phyloP scores from a whole-genome alignment of 2,797 vertebrate species.

The Anableps anableps region DNA sequence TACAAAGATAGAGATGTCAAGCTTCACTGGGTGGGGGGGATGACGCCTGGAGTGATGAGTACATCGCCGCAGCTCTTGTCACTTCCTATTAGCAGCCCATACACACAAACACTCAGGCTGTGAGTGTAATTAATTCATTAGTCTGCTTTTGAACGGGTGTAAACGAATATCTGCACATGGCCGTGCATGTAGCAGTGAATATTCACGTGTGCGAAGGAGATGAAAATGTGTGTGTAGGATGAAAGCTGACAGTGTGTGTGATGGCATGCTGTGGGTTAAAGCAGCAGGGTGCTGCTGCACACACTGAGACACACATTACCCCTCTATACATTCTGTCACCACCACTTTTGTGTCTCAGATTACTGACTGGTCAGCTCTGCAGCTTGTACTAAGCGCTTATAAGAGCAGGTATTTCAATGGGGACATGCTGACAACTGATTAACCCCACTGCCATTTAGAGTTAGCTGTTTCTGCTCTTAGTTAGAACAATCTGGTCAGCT shows the following conservation, averaged over 20 bases:
- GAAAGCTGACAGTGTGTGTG: constrained; percentile 63
- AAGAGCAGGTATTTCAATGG: constrained; percentile 7
- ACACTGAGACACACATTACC: constrained; percentile 66
- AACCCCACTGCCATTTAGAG: not conserved
- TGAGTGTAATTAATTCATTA: constrained; percentile 75
- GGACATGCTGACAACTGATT: not conserved
- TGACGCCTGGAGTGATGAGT: constrained; percentile 73
- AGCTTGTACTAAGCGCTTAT: constrained; percentile 17
- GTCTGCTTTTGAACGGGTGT: constrained; percentile 39
- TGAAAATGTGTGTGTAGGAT: constrained; percentile 51
- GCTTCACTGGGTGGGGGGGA: constrained; percentile 40
- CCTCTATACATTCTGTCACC: constrained; percentile 51
- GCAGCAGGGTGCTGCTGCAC: constrained; percentile 51
- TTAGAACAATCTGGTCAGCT: not conserved
- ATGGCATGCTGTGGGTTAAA: constrained; percentile 65
- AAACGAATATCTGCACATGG: constrained; percentile 9
- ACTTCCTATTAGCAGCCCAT: constrained; percentile 73
- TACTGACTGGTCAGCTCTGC: constrained; percentile 15
- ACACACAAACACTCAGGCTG: constrained; percentile 61
- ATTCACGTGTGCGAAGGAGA: constrained; percentile 25
- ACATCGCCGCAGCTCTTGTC: constrained; percentile 72
- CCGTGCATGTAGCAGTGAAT: constrained; percentile 14
- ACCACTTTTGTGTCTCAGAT: constrained; percentile 29
- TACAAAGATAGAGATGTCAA: constrained; percentile 79
- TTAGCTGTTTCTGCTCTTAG: not conserved